These are phyloP conservation scores for Anneissia japonica DNA, from an alignment of 35 echinoderm and acorn worm species.

Conservation along the genomic window DNA sequence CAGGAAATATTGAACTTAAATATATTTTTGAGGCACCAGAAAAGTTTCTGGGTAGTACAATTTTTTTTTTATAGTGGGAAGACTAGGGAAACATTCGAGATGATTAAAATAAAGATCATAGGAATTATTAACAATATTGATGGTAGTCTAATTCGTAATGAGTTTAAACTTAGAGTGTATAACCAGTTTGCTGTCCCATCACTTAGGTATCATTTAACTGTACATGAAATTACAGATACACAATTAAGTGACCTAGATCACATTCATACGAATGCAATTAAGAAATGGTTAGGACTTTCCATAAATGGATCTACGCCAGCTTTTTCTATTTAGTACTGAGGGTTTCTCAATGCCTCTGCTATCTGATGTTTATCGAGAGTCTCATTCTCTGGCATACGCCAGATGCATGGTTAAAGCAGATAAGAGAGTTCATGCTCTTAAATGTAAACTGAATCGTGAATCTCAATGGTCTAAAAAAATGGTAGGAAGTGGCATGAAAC, in stretches of 20 bases:
- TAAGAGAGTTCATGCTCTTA: too few species aligned
- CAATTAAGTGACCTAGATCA: constrained; percentile 9
- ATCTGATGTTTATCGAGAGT: too few species aligned
- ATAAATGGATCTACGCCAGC: neutral
- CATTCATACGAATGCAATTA: constrained; percentile 3
- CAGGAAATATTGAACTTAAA: neutral
- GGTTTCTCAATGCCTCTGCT: too few species aligned
- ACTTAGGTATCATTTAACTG: constrained; percentile 24
- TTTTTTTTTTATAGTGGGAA: constrained; percentile 1
- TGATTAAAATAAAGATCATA: neutral
- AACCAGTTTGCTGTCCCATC: constrained; percentile 11
- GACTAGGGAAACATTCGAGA: neutral
- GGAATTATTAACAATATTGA: neutral
- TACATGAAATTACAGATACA: constrained; percentile 19
- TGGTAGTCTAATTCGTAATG: neutral
- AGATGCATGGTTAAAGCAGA: too few species aligned
- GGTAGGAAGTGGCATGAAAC: too few species aligned
- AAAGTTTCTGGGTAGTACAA: constrained; percentile 8
- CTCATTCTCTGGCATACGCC: too few species aligned
- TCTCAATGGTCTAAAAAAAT: too few species aligned
- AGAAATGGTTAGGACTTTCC: constrained; percentile 19
- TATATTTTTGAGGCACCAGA: constrained; percentile 1
- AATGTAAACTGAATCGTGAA: too few species aligned
- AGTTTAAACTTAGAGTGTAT: constrained; percentile 23
- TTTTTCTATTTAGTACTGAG: too few species aligned